Base-by-base conservation (phyloP, 2,888 invertebrate genomes). In the Pycnomerus fuliginosus region DNA sequence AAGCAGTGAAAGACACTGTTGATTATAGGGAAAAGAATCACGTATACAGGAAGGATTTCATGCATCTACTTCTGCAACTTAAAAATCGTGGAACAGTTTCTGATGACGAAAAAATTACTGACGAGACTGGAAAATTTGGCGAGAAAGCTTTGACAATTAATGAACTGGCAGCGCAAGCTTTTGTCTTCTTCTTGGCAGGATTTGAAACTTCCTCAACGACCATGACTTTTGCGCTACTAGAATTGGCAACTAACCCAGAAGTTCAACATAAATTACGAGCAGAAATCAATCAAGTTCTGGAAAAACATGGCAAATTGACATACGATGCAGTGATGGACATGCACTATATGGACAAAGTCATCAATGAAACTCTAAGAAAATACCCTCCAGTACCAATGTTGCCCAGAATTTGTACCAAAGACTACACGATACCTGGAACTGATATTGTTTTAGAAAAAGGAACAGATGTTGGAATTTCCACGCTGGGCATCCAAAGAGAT, bases 11-110 rank as follows among this genome's bases (percentile, higher is more conserved):
- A 1, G 64, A 72, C 0, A 74, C 74, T 1, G 65, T 77, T 0
- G 62, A 71, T 0, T 68, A 73, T 38, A 63, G 78, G 4, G 71
- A 73, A 44, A 62, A 68, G 17, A 71, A 74, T 43, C 66, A 74
- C 1, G 50, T 77, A 0, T 58, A 58, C 0, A 62, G 77, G 2
- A 75, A 76, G 38, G 80, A 79, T 61, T 79, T 80, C 46, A 58
- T 82, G 36, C 76, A 80, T 46, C 55, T 78, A 2, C 62, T 79
- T 33, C 63, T 76, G 11, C 70, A 78, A 17, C 52, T 79, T 23
- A 75, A 75, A 50, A 69, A 73, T 17, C 56, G 49, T 12, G 60
- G 53, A 3, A 52, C 16, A 64, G 68, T 44, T 61, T 60, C 5
- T 24, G 50, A 28, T 35, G 45, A 57, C 17, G 56, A 45, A 3